Evolutionary conservation across 2,113 vertebrate genomes (phyloP).

Genomic region (Centrocercus urophasianus): DNA sequence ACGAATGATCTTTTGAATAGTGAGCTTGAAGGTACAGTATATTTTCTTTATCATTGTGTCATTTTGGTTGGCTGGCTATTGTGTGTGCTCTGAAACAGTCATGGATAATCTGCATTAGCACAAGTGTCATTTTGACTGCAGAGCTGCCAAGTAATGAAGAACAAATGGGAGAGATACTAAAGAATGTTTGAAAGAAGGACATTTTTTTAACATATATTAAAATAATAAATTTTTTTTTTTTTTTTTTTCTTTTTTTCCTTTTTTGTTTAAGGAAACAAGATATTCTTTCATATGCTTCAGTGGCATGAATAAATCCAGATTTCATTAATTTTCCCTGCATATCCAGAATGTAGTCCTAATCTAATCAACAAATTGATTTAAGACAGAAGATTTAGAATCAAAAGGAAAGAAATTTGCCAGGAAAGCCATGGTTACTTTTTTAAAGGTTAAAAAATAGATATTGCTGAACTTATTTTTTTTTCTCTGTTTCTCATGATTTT

Average conservation of each 20-base stretch:
- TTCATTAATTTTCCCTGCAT: neutral
- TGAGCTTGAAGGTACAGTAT: neutral
- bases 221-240: neutral
- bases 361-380: neutral
- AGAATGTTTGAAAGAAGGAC: neutral
- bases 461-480: neutral
- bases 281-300: neutral
- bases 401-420: neutral
- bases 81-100: neutral
- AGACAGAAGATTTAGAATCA: neutral
- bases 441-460: neutral
- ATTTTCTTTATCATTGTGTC: neutral
- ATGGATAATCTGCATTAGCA: neutral
- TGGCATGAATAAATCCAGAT: neutral
- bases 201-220: neutral
- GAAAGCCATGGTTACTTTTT: neutral
- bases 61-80: neutral
- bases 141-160: neutral
- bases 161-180: neutral
- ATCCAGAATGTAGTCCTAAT: neutral
- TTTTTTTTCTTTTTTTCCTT: neutral
- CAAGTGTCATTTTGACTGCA: neutral
- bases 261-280: neutral
- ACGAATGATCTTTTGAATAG: neutral
- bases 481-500: neutral